phyloP scores from a whole-genome alignment of 2,113 vertebrate species.

The Polypterus senegalus region DNA sequence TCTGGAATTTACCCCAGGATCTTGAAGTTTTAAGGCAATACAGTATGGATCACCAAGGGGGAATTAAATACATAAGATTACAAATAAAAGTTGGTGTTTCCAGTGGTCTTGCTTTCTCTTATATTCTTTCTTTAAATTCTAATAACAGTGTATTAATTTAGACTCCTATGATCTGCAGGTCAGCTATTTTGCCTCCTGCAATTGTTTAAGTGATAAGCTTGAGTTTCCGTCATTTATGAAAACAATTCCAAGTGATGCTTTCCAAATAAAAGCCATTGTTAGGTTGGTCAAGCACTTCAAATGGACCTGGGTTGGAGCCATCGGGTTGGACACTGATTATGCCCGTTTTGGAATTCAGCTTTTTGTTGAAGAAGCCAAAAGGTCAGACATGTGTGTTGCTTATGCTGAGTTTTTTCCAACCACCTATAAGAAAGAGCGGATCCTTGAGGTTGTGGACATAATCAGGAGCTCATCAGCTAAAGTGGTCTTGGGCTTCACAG shows the following conservation, averaged over 20 bases:
- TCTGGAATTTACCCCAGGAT: too few relatives aligned
- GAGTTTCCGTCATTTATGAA: conserved; percentile 52
- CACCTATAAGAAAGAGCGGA: conserved; percentile 20
- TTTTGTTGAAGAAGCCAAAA: conserved; percentile 41
- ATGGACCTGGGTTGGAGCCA: conserved; percentile 53
- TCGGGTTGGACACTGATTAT: conserved; percentile 45
- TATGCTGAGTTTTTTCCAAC: conserved; percentile 42
- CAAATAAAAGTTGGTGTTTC: too few relatives aligned
- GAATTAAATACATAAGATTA: too few relatives aligned
- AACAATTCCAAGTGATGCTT: conserved; percentile 50
- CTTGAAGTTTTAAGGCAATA: too few relatives aligned
- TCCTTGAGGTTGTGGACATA: conserved; percentile 28
- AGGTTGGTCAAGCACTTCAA: conserved; percentile 39
- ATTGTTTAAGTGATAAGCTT: conserved; percentile 42
- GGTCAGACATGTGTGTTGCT: conserved; percentile 37
- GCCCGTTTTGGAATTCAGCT: conserved; percentile 46
- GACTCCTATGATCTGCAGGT: conserved; percentile 26
- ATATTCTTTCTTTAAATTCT: too few relatives aligned
- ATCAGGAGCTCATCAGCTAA: conserved; percentile 29
- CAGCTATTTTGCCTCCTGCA: conserved; percentile 54
- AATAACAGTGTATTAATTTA: too few relatives aligned
- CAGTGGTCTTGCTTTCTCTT: too few relatives aligned
- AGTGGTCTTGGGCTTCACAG: conserved; percentile 40
- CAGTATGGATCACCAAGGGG: too few relatives aligned
- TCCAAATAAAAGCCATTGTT: conserved; percentile 44